These are phyloP conservation scores for Rhombomys opimus DNA, from an alignment of 2,113 vertebrate species.

Conservation along the genomic window DNA sequence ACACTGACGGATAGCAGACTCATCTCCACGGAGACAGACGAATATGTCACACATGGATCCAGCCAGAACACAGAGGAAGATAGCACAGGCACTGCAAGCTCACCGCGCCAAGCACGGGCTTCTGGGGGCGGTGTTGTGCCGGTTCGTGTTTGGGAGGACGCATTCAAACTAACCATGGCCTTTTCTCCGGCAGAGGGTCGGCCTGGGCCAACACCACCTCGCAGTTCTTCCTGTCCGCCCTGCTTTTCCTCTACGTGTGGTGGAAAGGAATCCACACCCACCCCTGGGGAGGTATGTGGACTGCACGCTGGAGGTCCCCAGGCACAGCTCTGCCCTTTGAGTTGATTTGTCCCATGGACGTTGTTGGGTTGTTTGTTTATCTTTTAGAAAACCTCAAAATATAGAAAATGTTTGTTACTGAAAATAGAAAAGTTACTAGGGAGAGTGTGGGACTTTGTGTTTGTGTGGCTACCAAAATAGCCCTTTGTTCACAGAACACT, in stretches of 20 bases:
- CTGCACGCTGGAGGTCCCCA: not conserved
- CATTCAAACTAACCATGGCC: not conserved
- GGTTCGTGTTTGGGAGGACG: not conserved
- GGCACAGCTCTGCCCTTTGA: not conserved
- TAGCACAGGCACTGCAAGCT: not conserved
- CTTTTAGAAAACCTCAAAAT: slow-evolving; percentile 19
- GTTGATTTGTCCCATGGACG: too few relatives aligned
- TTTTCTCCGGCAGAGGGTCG: slow-evolving; percentile 89
- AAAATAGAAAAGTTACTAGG: not conserved
- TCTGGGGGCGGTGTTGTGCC: accelerated
- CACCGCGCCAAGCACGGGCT: not conserved
- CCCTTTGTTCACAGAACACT: not conserved
- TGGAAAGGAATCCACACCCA: slow-evolving; percentile 91
- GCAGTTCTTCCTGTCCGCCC: slow-evolving; percentile 88
- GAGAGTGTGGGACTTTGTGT: not conserved
- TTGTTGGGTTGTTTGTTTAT: not conserved
- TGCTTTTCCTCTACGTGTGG: slow-evolving; percentile 91
- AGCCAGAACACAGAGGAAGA: not conserved
- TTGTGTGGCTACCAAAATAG: not conserved
- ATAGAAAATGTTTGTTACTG: not conserved
- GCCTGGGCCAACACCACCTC: slow-evolving; percentile 91
- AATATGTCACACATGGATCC: not conserved
- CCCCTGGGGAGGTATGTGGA: slow-evolving; percentile 93
- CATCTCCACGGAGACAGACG: not conserved
- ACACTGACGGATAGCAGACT: not conserved